Base-by-base conservation (phyloP, 2,797 vertebrate genomes). In the Phrynocephalus guinanensis region DNA sequence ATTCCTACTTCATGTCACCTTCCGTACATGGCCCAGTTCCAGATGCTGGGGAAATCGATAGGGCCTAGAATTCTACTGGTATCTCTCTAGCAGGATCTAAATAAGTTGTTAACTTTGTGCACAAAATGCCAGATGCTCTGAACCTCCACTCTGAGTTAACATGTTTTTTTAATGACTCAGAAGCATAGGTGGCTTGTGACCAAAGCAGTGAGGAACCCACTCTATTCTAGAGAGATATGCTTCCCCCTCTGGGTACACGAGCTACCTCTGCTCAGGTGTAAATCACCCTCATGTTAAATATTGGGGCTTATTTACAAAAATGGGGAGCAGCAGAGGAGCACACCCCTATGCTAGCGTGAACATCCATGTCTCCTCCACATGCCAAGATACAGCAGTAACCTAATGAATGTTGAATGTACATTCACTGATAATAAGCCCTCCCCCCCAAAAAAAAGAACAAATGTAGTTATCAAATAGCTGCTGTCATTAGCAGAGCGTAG, bases 381-480 rank as follows among this genome's bases (percentile, higher is more conserved):
- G 0, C 79, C 18, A 72, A 89, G 26, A 28, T 3, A 38, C 38
- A 66, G 82, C 24, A 91, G 44, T 67, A 89, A 85, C 44, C 5
- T n/a, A 87, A 90, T 75, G 4, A 77, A 90, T 87, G 26, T 66
- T 76, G n/a, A 60, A 38, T 44, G 9, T 20, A 38, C 28, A n/a
- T 77, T 70, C 38, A 44, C 38, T 48, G 68, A 28, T 79, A 66
- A 68, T 66, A 83, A 50, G 28, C 33, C 6, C 79, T 79, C 0
- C 0, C 60, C 63, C 38, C 18, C 60, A 2, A 90, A 87, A 38
- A 38, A 33, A 33, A 33, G 33, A 33, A 93, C 90, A 72, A 16
- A 78, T n/a, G 15, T n/a, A 89, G 82, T 70, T 88, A 48, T 71
- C 89, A 91, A 94, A 90, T 84, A 91, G 84, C 66, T 85, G 67